These are phyloP conservation scores for Papilio xuthus DNA, from an alignment of 1,140 invertebrate species.

Conservation along the genomic window DNA sequence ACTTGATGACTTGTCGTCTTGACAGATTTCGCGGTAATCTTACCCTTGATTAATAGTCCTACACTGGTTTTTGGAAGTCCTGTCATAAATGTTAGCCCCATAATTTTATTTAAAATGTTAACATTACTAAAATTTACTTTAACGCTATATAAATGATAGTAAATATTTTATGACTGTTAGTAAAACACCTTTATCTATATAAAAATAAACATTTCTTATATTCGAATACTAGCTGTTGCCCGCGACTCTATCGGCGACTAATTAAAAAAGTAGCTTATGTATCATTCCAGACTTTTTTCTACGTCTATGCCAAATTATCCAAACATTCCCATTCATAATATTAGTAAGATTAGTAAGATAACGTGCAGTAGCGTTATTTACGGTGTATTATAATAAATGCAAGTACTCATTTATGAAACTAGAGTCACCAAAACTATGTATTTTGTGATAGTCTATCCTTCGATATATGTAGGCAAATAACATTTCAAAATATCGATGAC, in stretches of 20 bases:
- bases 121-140: background rate
- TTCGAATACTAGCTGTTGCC: too few relatives aligned
- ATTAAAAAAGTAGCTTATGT: too few relatives aligned
- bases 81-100: background rate
- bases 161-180: background rate
- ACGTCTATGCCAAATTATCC: too few relatives aligned
- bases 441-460: background rate
- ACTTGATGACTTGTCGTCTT: slow-evolving; percentile 53
- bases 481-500: background rate
- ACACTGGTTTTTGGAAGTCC: slow-evolving; percentile 32
- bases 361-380: background rate
- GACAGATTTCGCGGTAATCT: slow-evolving; percentile 57
- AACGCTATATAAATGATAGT: background rate
- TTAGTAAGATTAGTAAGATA: too few relatives aligned
- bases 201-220: background rate
- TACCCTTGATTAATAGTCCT: slow-evolving; percentile 56
- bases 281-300: too few relatives aligned
- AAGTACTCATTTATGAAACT: too few relatives aligned
- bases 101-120: slow-evolving; percentile 12
- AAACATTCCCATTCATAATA: too few relatives aligned
- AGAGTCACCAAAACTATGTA: too few relatives aligned
- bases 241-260: too few relatives aligned
- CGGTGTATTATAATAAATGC: too few relatives aligned
- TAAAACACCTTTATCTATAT: background rate
- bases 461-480: background rate